These are phyloP conservation scores for Epinotia brunnichana DNA, from an alignment of 2,888 invertebrate species.

Conservation along the genomic window DNA sequence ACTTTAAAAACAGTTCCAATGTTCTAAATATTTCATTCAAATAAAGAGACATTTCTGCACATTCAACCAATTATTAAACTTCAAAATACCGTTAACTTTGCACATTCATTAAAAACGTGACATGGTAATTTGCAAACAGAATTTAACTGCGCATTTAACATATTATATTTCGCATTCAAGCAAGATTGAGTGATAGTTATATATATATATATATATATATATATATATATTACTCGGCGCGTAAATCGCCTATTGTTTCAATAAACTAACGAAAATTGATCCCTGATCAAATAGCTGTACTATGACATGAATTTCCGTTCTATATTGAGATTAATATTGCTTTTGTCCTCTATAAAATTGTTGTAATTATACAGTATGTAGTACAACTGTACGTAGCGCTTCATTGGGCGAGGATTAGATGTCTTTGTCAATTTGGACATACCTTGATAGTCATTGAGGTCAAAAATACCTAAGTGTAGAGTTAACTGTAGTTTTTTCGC, in stretches of 20 bases:
- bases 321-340: conserved; percentile 52
- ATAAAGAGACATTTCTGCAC: conserved; percentile 17
- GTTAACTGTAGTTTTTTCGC: conserved; percentile 71
- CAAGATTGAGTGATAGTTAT: conserved; percentile 54
- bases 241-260: conserved; percentile 64
- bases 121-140: conserved; percentile 46
- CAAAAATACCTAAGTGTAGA: conserved; percentile 61
- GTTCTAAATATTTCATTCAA: conserved; percentile 9
- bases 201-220: conserved; percentile 46
- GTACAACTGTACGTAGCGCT: conserved; percentile 37
- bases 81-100: conserved; percentile 6
- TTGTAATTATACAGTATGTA: conserved; percentile 49
- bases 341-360: conserved; percentile 53
- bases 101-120: conserved; percentile 51
- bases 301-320: conserved; percentile 61
- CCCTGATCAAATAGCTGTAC: conserved; percentile 56
- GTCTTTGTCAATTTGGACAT: conserved; percentile 48
- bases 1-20: not conserved
- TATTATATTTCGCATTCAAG: conserved; percentile 56
- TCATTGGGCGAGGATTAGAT: conserved; percentile 33
- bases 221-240: conserved; percentile 47
- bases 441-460: conserved; percentile 60
- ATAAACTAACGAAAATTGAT: conserved; percentile 60
- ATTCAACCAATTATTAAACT: conserved; percentile 19
- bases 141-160: conserved; percentile 43